Evolutionary conservation across 2,888 invertebrate species (phyloP).

Genomic region (Lordiphosa andalusiaca): DNA sequence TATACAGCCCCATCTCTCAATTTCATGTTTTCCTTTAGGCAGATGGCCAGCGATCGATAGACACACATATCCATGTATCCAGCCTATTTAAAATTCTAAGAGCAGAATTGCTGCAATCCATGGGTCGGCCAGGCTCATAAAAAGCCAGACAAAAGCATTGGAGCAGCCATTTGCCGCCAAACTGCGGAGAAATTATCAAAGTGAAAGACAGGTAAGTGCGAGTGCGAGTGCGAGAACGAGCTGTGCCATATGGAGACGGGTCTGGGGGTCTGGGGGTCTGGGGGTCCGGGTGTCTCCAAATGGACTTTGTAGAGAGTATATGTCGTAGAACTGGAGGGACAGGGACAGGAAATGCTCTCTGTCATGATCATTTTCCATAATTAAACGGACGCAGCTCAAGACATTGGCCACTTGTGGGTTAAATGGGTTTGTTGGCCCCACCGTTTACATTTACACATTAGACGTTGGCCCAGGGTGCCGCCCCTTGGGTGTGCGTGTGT

Average conservation of each 20-base stretch:
- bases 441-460: neutral
- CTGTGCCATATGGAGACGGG: conserved; percentile 3
- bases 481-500: neutral
- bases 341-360: conserved; percentile 73
- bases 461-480: neutral
- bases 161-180: conserved; percentile 52
- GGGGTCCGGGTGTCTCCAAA: neutral
- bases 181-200: conserved; percentile 72
- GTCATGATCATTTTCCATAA: conserved; percentile 77
- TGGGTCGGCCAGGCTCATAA: conserved; percentile 24
- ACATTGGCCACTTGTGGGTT: conserved; percentile 73
- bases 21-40: conserved; percentile 33
- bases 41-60: conserved; percentile 45
- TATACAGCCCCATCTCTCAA: neutral
- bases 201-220: conserved; percentile 49
- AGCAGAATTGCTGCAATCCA: conserved; percentile 53
- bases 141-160: conserved; percentile 15
- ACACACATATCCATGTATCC: conserved; percentile 27
- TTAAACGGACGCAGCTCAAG: conserved; percentile 63
- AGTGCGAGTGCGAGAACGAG: neutral
- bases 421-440: conserved; percentile 75
- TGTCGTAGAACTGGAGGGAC: conserved; percentile 8
- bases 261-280: neutral
- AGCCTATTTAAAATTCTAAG: conserved; percentile 67
- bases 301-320: no score